Evolutionary conservation across 23 tunicate species (phyloP).

Genomic region (Trididemnum nubilum): DNA sequence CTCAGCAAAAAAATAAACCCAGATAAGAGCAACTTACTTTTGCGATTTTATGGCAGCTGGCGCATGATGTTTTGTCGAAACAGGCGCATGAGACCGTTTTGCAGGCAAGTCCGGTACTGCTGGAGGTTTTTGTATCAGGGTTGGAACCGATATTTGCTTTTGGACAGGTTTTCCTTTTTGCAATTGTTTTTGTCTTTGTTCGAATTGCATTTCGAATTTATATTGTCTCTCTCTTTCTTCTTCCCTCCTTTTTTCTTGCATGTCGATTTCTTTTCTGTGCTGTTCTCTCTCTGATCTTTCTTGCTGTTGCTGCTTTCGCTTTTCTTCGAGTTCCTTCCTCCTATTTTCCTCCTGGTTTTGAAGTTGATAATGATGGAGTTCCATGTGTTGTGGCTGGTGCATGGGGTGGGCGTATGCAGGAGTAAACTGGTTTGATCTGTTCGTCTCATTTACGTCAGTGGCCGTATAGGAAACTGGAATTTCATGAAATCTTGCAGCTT

Average conservation of each 20-base stretch:
- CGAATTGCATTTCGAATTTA: constrained; percentile 46
- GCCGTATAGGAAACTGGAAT: constrained; percentile 5
- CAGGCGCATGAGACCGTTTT: no score
- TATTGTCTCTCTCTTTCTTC: constrained; percentile 42
- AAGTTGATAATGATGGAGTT: constrained; percentile 31
- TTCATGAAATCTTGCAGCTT: not conserved
- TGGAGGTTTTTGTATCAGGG: no score
- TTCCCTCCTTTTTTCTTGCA: constrained; percentile 55
- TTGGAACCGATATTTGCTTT: no score
- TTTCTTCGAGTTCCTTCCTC: not conserved
- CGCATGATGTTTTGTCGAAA: no score
- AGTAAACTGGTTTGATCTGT: constrained; percentile 40
- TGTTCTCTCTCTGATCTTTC: constrained; percentile 6
- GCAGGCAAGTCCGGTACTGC: no score
- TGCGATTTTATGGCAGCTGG: no score
- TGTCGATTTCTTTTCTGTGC: not conserved
- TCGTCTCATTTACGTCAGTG: not conserved
- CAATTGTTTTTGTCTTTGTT: constrained; percentile 37
- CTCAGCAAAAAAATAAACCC: no score
- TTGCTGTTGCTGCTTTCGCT: not conserved
- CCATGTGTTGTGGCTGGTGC: constrained; percentile 61
- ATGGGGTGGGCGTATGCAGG: constrained; percentile 67
- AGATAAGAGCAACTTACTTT: no score
- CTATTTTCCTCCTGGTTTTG: constrained; percentile 32
- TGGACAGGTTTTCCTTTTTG: no score